phyloP scores from a whole-genome alignment of 2,113 vertebrate species.

The Microtus ochrogaster region DNA sequence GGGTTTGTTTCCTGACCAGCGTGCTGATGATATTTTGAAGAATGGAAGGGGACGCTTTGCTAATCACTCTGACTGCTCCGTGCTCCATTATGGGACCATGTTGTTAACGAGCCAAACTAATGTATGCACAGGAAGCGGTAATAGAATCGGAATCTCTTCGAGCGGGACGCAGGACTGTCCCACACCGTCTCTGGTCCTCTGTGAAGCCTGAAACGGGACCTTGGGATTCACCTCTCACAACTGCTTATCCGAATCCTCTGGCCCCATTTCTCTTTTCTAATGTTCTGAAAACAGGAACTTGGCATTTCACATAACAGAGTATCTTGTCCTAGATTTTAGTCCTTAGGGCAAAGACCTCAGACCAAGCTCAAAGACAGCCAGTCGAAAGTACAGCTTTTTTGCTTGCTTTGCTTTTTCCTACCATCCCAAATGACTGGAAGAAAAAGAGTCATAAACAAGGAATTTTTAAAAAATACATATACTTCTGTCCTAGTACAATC shows the following conservation, averaged over 20 bases:
- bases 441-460: constrained; percentile 1
- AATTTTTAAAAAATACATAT: neutral
- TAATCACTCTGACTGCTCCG: constrained; percentile 86
- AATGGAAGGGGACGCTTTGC: constrained; percentile 87
- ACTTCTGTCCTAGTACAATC: neutral
- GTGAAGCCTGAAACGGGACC: neutral
- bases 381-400: neutral
- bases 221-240: neutral
- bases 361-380: constrained; percentile 31
- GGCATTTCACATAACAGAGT: constrained; percentile 29
- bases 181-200: constrained; percentile 52
- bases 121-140: constrained; percentile 79
- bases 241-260: constrained; percentile 45
- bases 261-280: neutral
- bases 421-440: neutral
- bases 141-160: constrained; percentile 81
- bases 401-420: neutral
- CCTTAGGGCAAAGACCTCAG: constrained; percentile 22
- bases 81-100: constrained; percentile 85
- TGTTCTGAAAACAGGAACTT: constrained; percentile 51
- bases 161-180: constrained; percentile 49
- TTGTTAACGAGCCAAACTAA: constrained; percentile 89
- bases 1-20: constrained; percentile 90
- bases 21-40: constrained; percentile 89
- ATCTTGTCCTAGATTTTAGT: constrained; percentile 38